Evolutionary conservation across 2,797 vertebrate genomes (phyloP).

Genomic region (Eulemur albifrons): DNA sequence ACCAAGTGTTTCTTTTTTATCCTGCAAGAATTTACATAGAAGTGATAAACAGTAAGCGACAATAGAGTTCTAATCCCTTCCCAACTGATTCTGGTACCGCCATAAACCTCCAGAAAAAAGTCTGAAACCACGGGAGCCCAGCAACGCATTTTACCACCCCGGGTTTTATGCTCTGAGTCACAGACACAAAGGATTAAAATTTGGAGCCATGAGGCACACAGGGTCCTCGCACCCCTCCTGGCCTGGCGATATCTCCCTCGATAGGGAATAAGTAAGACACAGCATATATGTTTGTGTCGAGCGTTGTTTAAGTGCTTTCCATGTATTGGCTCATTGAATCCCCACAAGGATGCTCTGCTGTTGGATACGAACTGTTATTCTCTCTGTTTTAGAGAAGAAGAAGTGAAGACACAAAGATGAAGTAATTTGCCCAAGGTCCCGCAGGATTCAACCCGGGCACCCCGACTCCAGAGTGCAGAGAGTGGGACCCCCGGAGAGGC

Average conservation of each 20-base stretch:
- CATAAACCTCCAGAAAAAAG: background rate
- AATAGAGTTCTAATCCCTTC: background rate
- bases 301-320: background rate
- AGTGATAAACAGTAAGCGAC: background rate
- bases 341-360: background rate
- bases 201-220: background rate
- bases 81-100: background rate
- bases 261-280: background rate
- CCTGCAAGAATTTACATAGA: conserved; percentile 24
- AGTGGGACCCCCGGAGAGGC: background rate
- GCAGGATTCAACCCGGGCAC: background rate
- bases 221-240: background rate
- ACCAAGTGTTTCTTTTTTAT: background rate
- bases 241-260: background rate
- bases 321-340: background rate
- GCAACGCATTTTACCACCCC: conserved; percentile 34
- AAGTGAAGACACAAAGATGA: background rate
- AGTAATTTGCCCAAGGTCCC: background rate
- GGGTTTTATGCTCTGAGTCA: conserved; percentile 15
- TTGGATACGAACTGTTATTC: background rate
- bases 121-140: conserved; percentile 13
- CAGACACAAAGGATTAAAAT: conserved; percentile 36
- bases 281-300: background rate
- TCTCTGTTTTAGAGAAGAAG: background rate
- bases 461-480: background rate